Base-by-base conservation (phyloP, 1,140 invertebrate species). In the Aphaenogaster rudis region DNA sequence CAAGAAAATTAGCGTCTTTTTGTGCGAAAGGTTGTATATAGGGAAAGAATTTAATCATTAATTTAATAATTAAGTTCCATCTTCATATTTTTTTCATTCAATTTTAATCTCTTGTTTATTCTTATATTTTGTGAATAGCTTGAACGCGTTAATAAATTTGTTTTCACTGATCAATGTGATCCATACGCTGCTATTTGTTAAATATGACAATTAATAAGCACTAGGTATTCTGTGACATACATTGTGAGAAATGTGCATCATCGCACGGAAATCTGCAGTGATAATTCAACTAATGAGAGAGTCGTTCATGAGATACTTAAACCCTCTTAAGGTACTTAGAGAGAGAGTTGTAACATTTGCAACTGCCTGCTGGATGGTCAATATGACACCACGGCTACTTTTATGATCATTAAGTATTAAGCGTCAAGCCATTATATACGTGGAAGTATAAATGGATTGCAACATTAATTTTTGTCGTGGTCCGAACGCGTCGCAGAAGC, bases 281-380 rank as follows among this genome's bases (percentile, higher is more conserved):
- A 21, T 36, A 69, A 54, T 69, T 21, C 5, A 82, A 39, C 11
- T 72, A 81, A 81, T 71, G 42, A 33, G 28, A 72, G 17, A 9
- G 42, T 8, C 39, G 28, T 33, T 13, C 8, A 50, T 67, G 11
- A 72, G 52, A 59, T 72, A 48, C 39, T 72, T 59, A 59, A 82
- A 21, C 33, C 5, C 45, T 57, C 39, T 54, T 21, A 69, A 36
- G 21, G 13, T 69, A 57, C 21, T 69, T 81, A 28, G 13, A 57
- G 66, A 81, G 15, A 81, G 15, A 59, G 21, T 28, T 28, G n/a
- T 59, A 72, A 82, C 17, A 72, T 59, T 82, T 82, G 36, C 33
- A 50, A 81, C 50, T 42, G 21, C 7, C 21, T 36, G 21, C 11
- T 48, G 21, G 15, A 57, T 59, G 21, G 3, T 15, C 69, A 42